Evolutionary conservation across 2,888 invertebrate genomes (phyloP), one percentile per base, ranked within the genome.

Genomic region (Dryobota labecula): DNA sequence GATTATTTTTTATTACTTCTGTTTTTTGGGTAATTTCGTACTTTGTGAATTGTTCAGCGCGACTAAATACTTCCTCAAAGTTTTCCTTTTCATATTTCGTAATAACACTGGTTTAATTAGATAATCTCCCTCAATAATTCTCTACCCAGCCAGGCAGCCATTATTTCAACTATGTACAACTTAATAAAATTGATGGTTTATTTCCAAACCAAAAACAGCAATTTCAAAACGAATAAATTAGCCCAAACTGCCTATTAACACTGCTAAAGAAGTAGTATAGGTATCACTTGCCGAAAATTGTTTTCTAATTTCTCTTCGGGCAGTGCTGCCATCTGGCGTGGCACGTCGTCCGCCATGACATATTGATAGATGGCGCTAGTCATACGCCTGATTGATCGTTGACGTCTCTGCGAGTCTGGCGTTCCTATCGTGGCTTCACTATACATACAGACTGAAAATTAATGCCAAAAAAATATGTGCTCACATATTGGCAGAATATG

Each of bases 311-410:
- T 90, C 90, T 91, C 89, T 89, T 85, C 87, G 90, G 87, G 86
- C 89, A 87, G 91, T 93, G 88, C 91, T 92, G 94, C 94, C 95
- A 95, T 95, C 94, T 95, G 95, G 93, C 90, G 91, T 87, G 87
- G 88, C 87, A 88, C 87, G 84, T 82, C 89, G 90, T 88, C 85
- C 84, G 85, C 88, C 86, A 81, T 93, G 94, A 94, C 94, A 93
- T 87, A 91, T 94, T 95, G 95, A 95, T 95, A 94, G 94, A 95
- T 95, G 95, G 91, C 92, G 93, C 91, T 91, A 92, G 92, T 92
- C 92, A 88, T 89, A 87, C 80, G 89, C 87, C 91, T 95, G 95
- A 95, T 95, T 95, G 95, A 95, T 95, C 90, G 92, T 87, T 93
- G 94, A 94, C 92, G 90, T 90, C 92, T 90, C 90, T 90, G 86